Evolutionary conservation across 2,888 invertebrate species (phyloP).

Genomic region (Ochropacha duplaris): DNA sequence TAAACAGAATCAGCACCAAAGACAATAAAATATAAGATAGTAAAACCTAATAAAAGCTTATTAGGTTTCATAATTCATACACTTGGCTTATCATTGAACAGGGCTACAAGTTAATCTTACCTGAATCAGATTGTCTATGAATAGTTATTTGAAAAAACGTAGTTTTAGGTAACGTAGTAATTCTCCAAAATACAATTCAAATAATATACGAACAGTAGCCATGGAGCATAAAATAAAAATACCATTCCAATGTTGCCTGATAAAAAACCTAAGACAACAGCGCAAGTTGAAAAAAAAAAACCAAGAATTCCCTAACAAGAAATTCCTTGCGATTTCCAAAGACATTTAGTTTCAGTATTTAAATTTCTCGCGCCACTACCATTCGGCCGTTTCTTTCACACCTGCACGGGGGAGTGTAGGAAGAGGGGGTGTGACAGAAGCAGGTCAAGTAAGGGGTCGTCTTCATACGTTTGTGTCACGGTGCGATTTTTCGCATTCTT

Average conservation of each 20-base stretch:
- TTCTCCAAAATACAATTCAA: too few relatives aligned
- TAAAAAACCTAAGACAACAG: background rate
- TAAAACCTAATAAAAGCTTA: too few relatives aligned
- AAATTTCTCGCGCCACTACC: constrained; percentile 26
- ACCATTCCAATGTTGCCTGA: background rate
- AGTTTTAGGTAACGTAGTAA: too few relatives aligned
- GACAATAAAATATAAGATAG: too few relatives aligned
- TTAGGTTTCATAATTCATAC: too few relatives aligned
- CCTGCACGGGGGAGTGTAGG: constrained; percentile 21
- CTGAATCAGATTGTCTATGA: background rate
- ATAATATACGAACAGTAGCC: background rate
- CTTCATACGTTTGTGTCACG: background rate
- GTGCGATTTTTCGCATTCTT: background rate
- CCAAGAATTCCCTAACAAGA: background rate
- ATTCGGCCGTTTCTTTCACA: constrained; percentile 31
- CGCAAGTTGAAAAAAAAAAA: background rate
- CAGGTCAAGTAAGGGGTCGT: constrained; percentile 9
- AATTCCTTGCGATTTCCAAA: constrained; percentile 1
- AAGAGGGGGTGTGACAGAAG: background rate
- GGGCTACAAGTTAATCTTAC: too few relatives aligned
- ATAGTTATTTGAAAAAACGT: background rate
- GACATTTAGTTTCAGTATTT: constrained; percentile 14
- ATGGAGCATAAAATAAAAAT: background rate
- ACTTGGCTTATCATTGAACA: too few relatives aligned
- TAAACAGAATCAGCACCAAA: too few relatives aligned